Evolutionary conservation across 2,113 vertebrate species (phyloP).

Genomic region (Dromaius novaehollandiae): DNA sequence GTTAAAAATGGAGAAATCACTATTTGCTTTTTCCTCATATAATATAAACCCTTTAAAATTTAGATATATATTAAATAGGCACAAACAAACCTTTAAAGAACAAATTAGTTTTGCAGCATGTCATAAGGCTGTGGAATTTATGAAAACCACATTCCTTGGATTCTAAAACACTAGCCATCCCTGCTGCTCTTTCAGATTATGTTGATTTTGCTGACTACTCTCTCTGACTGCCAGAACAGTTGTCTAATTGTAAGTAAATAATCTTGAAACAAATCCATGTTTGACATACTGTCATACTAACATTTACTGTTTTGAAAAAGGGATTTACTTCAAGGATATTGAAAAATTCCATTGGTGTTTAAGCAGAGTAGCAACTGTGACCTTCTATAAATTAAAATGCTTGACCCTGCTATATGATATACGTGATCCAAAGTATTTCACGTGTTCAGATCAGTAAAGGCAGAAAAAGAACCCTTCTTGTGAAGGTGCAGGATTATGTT

Average conservation of each 20-base stretch:
- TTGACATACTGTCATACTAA: slow-evolving; percentile 73
- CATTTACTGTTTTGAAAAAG: slow-evolving; percentile 73
- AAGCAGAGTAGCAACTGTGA: slow-evolving; percentile 66
- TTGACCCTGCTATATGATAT: slow-evolving; percentile 46
- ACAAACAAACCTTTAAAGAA: slow-evolving; percentile 36
- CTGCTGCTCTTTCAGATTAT: slow-evolving; percentile 69
- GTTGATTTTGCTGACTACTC: slow-evolving; percentile 71
- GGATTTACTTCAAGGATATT: slow-evolving; percentile 77
- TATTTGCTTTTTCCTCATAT: slow-evolving; percentile 14
- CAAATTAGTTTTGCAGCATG: slow-evolving; percentile 66
- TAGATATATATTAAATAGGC: neutral
- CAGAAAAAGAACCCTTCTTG: slow-evolving; percentile 16
- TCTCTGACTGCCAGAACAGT: slow-evolving; percentile 65
- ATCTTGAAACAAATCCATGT: slow-evolving; percentile 71
- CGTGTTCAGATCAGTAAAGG: slow-evolving; percentile 24
- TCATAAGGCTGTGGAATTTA: slow-evolving; percentile 72
- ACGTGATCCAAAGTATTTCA: slow-evolving; percentile 28
- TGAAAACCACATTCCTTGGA: slow-evolving; percentile 75
- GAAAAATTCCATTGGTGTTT: slow-evolving; percentile 79
- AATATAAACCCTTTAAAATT: slow-evolving; percentile 44
- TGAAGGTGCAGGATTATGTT: slow-evolving; percentile 9
- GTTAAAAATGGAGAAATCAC: neutral
- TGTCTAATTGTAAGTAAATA: slow-evolving; percentile 79
- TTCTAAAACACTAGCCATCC: slow-evolving; percentile 68
- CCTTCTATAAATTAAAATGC: slow-evolving; percentile 72